Evolutionary conservation across 2,797 vertebrate genomes (phyloP), one percentile per base, ranked within the genome.

Genomic region (Halcyon smyrnensis): DNA sequence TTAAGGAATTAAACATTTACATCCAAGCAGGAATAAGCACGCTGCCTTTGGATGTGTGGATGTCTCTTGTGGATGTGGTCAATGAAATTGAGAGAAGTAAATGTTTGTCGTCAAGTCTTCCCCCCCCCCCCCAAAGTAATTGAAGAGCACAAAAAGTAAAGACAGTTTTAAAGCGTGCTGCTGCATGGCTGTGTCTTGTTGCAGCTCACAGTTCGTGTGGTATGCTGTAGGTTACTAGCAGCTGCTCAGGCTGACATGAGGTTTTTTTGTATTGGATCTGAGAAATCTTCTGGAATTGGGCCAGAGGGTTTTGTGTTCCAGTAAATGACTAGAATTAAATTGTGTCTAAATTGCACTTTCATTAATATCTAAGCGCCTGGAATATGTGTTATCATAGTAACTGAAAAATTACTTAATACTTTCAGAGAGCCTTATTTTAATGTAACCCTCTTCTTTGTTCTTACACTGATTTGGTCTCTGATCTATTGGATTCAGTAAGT

Each of bases 301-400:
- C 95, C 95, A 84, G 93, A 91, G 14, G 28, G 91, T 73, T 88
- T 95, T 90, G 64, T 77, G 24, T 97, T 98, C 69, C 87, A 96
- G 62, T 96, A 97, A 97, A 96, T 93, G 89, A 67, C 82, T 96
- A 90, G 88, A 92, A 91, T 53, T 91, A 96, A 96, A 94, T 91
- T 81, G 74, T 69, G 89, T 88, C 94, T 96, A 93, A 96, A 96
- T 96, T 34, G 59, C 80, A 96, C 84, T 89, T 91, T 88, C 45
- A 23, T 65, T 97, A 87, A 84, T 95, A 73, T 89, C 89, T 82
- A 50, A 94, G 48, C 36, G 39, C 56, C 56, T 84, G 68, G 85
- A 97, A 85, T 95, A 45, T 87, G 41, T 74, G 75, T 95, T 97
- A 95, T 93, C 78, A 50, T 53, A 84, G 71, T 57, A 70, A 73